phyloP scores from a whole-genome alignment of 2,113 vertebrate genomes.

The Ammodytes marinus region DNA sequence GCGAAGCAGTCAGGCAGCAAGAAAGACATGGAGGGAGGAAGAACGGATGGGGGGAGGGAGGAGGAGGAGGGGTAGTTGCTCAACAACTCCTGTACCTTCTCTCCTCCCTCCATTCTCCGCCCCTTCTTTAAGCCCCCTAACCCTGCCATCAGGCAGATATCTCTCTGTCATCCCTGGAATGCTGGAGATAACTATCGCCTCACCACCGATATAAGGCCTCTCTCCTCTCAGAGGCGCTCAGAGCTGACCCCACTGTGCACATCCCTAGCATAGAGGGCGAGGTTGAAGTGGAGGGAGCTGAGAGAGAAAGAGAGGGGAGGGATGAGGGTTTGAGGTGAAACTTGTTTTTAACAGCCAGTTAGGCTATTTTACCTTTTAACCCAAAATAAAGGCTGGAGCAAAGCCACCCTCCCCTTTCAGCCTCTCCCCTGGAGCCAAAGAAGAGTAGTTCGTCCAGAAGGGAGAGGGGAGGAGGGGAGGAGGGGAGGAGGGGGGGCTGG shows the following conservation, averaged over 20 bases:
- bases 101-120: conserved; percentile 56
- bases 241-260: conserved; percentile 70
- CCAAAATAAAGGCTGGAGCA: conserved; percentile 67
- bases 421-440: conserved; percentile 61
- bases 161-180: conserved; percentile 93
- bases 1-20: conserved; percentile 81
- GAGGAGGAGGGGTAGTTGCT: conserved; percentile 51
- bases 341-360: conserved; percentile 69
- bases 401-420: conserved; percentile 65
- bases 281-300: conserved; percentile 45
- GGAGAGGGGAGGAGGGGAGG: conserved; percentile 42
- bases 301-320: conserved; percentile 36
- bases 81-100: conserved; percentile 75
- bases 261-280: conserved; percentile 64
- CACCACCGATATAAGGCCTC: conserved; percentile 87
- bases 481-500: conserved; percentile 17
- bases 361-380: conserved; percentile 75
- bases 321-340: conserved; percentile 58
- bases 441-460: conserved; percentile 53
- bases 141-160: conserved; percentile 83
- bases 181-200: conserved; percentile 93
- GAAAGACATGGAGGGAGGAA: conserved; percentile 64
- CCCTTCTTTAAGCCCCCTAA: conserved; percentile 75
- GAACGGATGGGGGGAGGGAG: conserved; percentile 31
- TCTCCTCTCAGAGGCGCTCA: conserved; percentile 63